Conservation (phyloP, 2,888 invertebrate species). For the Caenorhabditis sp. region DNA sequence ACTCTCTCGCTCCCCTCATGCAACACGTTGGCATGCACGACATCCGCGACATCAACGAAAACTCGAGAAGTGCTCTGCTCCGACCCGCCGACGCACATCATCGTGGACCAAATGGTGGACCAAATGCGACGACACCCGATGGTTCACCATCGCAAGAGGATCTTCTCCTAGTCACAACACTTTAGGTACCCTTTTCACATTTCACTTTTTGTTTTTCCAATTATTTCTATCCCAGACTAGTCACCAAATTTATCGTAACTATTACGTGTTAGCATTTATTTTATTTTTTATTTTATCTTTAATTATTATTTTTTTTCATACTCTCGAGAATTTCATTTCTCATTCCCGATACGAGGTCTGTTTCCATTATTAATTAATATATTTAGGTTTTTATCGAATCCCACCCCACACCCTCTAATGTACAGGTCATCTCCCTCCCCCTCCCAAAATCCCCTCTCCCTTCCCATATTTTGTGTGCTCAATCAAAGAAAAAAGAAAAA, state of each 20-base stretch:
- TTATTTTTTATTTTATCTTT: conserved; percentile 6
- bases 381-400: no score
- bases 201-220: conserved; percentile 2
- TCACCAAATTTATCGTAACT: neutral
- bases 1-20: conserved; percentile 51
- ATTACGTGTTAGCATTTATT: neutral
- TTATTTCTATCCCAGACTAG: neutral
- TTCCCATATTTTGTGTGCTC: no score
- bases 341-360: neutral
- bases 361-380: neutral
- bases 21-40: conserved; percentile 66
- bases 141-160: conserved; percentile 58
- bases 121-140: conserved; percentile 6
- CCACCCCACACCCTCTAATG: no score
- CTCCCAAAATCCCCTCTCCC: no score
- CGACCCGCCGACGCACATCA: conserved; percentile 45
- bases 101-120: conserved; percentile 16
- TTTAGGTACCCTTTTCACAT: neutral
- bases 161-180: conserved; percentile 65
- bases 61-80: conserved; percentile 60
- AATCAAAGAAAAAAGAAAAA: no score
- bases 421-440: no score
- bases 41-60: conserved; percentile 69
- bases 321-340: neutral
- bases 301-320: neutral